phyloP scores from a whole-genome alignment of 1,140 invertebrate genomes.

The Zaprionus ghesquierei region DNA sequence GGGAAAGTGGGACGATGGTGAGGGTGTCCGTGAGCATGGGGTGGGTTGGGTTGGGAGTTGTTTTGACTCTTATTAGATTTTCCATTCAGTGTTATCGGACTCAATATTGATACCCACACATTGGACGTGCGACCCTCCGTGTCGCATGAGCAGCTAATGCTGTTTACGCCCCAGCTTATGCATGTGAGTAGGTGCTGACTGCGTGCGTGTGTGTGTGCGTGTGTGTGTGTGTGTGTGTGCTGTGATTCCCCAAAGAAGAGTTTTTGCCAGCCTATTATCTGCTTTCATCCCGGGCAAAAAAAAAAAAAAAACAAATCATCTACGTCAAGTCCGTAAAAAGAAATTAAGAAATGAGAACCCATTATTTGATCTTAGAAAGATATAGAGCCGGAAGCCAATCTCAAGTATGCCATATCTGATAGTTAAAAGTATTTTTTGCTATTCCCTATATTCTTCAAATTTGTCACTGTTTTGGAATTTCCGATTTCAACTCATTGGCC shows the following conservation, averaged over 20 bases:
- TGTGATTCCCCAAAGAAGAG: slow-evolving; percentile 2
- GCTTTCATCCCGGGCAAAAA: background rate
- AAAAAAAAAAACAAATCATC: background rate
- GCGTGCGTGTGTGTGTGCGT: background rate
- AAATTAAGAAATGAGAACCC: too few species aligned
- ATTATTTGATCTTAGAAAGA: too few species aligned
- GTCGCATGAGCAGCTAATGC: slow-evolving; percentile 13
- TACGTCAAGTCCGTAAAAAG: background rate
- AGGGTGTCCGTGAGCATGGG: too few species aligned
- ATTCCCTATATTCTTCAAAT: too few species aligned
- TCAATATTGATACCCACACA: slow-evolving; percentile 14
- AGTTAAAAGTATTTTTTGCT: too few species aligned
- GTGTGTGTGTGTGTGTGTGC: background rate
- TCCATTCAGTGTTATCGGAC: slow-evolving; percentile 20
- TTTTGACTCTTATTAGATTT: slow-evolving; percentile 35
- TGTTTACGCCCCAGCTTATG: slow-evolving; percentile 6
- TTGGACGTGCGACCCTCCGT: slow-evolving; percentile 18
- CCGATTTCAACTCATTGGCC: slow-evolving; percentile 21
- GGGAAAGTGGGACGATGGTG: background rate
- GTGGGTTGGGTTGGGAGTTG: background rate
- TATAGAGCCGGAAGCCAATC: background rate
- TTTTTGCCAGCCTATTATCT: background rate
- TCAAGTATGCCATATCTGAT: background rate
- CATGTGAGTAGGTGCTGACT: background rate
- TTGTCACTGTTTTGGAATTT: slow-evolving; percentile 26